Base-by-base conservation (phyloP, 2,888 invertebrate species). In the Eristalinus aeneus region DNA sequence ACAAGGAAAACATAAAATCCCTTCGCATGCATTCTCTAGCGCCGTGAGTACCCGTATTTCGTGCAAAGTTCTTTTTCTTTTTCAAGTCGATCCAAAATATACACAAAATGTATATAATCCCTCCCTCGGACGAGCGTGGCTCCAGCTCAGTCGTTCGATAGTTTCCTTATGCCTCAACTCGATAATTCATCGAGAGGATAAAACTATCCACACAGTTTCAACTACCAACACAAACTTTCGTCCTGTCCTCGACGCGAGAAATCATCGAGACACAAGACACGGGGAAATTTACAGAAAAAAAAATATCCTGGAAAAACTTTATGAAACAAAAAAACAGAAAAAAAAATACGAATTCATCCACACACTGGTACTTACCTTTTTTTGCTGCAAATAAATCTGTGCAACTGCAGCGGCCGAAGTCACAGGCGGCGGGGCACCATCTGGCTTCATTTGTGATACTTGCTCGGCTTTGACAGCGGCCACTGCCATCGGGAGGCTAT, bases 371-470 rank as follows among this genome's bases (percentile, higher is more conserved):
- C 91, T 90, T 88, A 92, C 92, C 91, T 92, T 91, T 89, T 90
- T 91, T 80, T 92, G 92, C 89, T 92, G 92, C 90, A 92, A 90
- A 83, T 92, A 92, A 90, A 92, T 88, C 87, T 92, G 90, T 71
- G 89, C 89, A 75, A 89, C 89, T 87, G 90, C 90, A 81, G 89
- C 88, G 73, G 89, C 89, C 68, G 89, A 88, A 88, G 89, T 89
- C 84, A 89, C 89, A 61, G 90, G 89, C 77, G 90, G 89, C 71
- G 89, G 90, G 69, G 89, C 88, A 56, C 90, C 89, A 81, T 90
- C 89, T 84, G 90, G 88, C 88, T 92, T 92, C 56, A 92, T 88
- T 88, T 92, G 92, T 89, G 91, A 89, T 76, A 91, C 89, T 81
- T 90, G 90, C 34, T 92, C 92, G 74, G 89, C 89, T 89, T 92